Conservation (phyloP, 2,888 invertebrate genomes). For the Hydriomena furcata region DNA sequence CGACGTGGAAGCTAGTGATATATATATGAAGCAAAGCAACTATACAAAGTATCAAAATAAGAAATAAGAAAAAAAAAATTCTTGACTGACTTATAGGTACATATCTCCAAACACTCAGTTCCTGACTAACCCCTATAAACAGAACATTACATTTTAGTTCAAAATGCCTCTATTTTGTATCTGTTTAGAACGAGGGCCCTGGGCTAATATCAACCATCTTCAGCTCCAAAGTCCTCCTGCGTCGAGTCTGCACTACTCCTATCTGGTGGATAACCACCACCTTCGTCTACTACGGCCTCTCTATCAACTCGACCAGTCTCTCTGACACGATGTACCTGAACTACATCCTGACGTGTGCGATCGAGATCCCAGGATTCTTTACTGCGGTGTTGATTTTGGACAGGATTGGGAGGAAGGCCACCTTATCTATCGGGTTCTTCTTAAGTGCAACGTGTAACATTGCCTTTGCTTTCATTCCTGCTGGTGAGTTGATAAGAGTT, state of each 20-base stretch:
- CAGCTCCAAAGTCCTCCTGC: slow-evolving; percentile 75
- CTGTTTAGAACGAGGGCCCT: slow-evolving; percentile 31
- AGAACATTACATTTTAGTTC: not conserved
- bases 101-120: too few relatives aligned
- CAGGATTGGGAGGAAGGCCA: slow-evolving; percentile 84
- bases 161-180: too few relatives aligned
- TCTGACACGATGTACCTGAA: slow-evolving; percentile 90
- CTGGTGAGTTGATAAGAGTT: slow-evolving; percentile 60
- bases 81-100: too few relatives aligned
- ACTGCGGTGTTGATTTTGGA: slow-evolving; percentile 85
- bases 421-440: slow-evolving; percentile 83
- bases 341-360: slow-evolving; percentile 85
- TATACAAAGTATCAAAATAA: too few relatives aligned
- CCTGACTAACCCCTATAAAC: too few relatives aligned
- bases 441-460: slow-evolving; percentile 80
- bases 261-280: slow-evolving; percentile 91
- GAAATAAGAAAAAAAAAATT: too few relatives aligned
- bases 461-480: slow-evolving; percentile 74
- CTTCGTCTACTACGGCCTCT: slow-evolving; percentile 91
- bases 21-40: too few relatives aligned
- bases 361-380: slow-evolving; percentile 89
- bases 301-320: slow-evolving; percentile 89
- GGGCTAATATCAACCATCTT: slow-evolving; percentile 62
- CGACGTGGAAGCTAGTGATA: too few relatives aligned
- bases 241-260: slow-evolving; percentile 85